Evolutionary conservation across 2,113 vertebrate species (phyloP).

Genomic region (Rostratula benghalensis): DNA sequence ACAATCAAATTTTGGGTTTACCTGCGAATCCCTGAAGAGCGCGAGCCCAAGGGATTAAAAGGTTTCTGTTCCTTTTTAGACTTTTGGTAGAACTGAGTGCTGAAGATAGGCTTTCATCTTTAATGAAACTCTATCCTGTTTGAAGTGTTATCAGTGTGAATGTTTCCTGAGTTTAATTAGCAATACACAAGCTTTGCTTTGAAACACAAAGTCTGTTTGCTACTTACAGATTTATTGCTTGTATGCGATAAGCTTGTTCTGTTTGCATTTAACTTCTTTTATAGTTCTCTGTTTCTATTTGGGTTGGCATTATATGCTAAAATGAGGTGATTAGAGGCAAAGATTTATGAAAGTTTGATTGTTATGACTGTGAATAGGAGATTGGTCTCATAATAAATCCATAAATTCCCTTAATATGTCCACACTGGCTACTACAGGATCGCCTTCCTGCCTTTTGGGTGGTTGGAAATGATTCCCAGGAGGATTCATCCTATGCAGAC

Average conservation of each 20-base stretch:
- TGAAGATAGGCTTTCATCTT: not conserved
- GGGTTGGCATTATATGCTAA: not conserved
- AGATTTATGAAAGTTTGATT: not conserved
- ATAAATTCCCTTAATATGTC: not conserved
- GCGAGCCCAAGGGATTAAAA: not conserved
- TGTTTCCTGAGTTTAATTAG: not conserved
- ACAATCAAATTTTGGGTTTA: not conserved
- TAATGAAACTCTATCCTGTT: not conserved
- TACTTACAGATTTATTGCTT: not conserved
- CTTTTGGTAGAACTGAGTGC: not conserved
- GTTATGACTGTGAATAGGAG: not conserved
- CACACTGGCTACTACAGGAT: not conserved
- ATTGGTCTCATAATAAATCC: not conserved
- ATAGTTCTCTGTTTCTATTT: not conserved
- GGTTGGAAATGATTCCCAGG: not conserved
- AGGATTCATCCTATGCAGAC: not conserved
- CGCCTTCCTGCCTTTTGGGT: rapidly evolving
- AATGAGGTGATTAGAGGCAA: not conserved
- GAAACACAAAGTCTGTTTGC: not conserved
- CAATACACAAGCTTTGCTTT: not conserved
- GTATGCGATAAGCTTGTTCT: not conserved
- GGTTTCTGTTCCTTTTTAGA: not conserved
- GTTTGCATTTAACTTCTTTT: not conserved
- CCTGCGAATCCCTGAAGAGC: not conserved
- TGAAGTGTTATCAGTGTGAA: not conserved